phyloP scores from a whole-genome alignment of 2,888 invertebrate genomes.

The Leptinotarsa rubiginosa region DNA sequence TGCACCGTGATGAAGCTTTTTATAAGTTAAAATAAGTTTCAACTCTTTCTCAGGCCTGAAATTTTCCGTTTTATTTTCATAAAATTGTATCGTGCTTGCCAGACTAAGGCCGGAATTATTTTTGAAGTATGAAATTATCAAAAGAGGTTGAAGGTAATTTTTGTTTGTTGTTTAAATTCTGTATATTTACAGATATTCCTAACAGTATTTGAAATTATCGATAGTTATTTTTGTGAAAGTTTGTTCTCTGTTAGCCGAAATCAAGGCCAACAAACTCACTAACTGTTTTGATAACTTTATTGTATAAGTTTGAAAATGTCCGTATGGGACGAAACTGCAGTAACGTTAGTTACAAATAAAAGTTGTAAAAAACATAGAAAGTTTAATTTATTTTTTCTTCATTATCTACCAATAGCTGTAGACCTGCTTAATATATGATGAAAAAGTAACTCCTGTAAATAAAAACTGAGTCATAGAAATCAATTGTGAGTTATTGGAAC shows the following conservation, averaged over 20 bases:
- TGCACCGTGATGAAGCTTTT: constrained; percentile 3
- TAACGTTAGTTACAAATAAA: too few relatives aligned
- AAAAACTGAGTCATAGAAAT: too few relatives aligned
- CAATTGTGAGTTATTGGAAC: too few relatives aligned
- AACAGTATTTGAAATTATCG: background rate
- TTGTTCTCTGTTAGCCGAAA: constrained; percentile 12
- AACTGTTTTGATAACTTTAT: background rate
- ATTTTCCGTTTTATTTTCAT: background rate
- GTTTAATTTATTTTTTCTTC: too few relatives aligned
- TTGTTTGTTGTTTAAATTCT: constrained; percentile 11
- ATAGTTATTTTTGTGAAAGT: constrained; percentile 11
- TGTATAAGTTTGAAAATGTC: too few relatives aligned
- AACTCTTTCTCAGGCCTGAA: background rate
- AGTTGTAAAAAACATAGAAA: too few relatives aligned
- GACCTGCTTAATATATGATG: too few relatives aligned
- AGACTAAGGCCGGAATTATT: background rate
- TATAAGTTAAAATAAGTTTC: constrained; percentile 2
- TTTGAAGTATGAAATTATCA: constrained; percentile 15
- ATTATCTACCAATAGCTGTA: too few relatives aligned
- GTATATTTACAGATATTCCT: constrained; percentile 4
- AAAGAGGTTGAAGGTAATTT: constrained; percentile 8
- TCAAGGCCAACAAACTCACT: constrained; percentile 12
- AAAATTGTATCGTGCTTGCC: background rate
- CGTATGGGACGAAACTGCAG: too few relatives aligned
- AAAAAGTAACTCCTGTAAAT: too few relatives aligned